Evolutionary conservation across 2,888 invertebrate genomes (phyloP), one percentile per base, ranked within the genome.

Genomic region (Agrilus cyanescens): DNA sequence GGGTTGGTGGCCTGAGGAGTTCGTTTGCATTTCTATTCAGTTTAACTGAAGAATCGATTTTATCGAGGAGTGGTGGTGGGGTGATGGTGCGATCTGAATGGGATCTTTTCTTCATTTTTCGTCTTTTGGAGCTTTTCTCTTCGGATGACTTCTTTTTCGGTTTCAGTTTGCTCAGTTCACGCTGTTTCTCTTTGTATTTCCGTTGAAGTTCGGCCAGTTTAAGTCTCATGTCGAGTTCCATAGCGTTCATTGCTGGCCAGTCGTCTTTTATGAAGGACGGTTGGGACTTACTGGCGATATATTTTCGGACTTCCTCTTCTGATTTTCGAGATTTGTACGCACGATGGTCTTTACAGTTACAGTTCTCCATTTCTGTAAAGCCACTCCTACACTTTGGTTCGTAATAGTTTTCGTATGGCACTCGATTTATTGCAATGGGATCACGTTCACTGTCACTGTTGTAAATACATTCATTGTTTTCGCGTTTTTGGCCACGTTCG

Each of bases 171-270:
- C 77, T 78, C n/a, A 91, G 67, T 63, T 90, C 86, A 25, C 79
- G 79, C 58, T 88, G 84, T 59, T 87, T 87, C 60, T 90, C 88
- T 48, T 80, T 79, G 58, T 87, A 85, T 57, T 85, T 81, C 18
- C 82, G 72, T 56, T 89, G 85, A 20, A 91, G 70, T 40, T 89
- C 87, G 15, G 86, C 85, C 46, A 91, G 62, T 44, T 81, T 76
- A 65, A 82, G 77, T 32, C 87, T 73, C 85, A 90, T 87, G 55
- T 86, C 83, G 55, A 83, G 70, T 61, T 89, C 88, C 66, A 83
- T 78, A 2, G 82, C 79, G 58, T 78, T 80, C 61, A 84, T 82
- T 31, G 65, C 66, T 2, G 68, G 59, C 60, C 66, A 65, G 10
- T 62, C 63, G 37, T 58, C 57, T 47, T 62, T 57, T 31, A 59